Conservation (phyloP, 1,140 invertebrate genomes). For the Laupala kohalensis region DNA sequence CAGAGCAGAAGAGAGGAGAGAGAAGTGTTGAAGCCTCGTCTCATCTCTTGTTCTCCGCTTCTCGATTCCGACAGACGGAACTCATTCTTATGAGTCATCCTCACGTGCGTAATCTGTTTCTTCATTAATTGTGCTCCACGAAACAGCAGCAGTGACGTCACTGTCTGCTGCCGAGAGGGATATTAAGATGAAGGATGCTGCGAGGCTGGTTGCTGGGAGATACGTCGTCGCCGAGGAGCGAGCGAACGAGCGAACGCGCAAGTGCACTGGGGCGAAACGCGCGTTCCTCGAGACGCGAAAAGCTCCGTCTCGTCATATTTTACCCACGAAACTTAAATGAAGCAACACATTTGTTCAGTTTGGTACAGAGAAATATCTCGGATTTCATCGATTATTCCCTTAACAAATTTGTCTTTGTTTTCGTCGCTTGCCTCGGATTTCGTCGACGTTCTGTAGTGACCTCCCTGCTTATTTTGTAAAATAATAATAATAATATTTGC, state of each 20-base stretch:
- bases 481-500: too few species aligned
- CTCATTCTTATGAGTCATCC: background rate
- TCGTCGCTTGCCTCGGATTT: too few species aligned
- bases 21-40: too few species aligned
- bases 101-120: background rate
- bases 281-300: background rate
- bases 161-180: background rate
- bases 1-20: too few species aligned
- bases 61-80: background rate
- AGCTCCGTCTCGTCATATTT: background rate
- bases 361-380: too few species aligned
- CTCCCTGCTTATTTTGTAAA: too few species aligned
- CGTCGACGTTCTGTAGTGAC: too few species aligned
- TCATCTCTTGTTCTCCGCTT: too few species aligned
- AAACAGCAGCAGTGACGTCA: background rate
- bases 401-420: too few species aligned
- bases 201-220: too few species aligned
- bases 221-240: background rate
- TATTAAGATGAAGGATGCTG: background rate
- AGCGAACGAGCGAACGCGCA: background rate
- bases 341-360: too few species aligned
- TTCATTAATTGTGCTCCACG: background rate
- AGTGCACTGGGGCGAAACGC: background rate
- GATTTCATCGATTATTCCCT: too few species aligned
- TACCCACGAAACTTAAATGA: background rate